phyloP scores from a whole-genome alignment of 2,888 invertebrate genomes.

The Ischnus inquisitorius region DNA sequence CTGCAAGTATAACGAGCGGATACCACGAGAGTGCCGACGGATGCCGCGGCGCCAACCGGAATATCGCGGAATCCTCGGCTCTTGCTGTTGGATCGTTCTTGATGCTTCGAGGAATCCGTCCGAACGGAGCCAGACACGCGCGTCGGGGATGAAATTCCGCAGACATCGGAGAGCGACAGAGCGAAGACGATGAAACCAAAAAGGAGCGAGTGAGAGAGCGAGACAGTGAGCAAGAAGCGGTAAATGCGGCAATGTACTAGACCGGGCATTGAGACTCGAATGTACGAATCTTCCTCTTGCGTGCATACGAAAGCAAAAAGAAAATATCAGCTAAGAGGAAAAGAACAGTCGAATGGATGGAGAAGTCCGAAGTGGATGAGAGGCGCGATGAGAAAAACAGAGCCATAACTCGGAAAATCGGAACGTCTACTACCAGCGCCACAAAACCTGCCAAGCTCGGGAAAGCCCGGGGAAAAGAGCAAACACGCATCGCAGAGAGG shows the following conservation, averaged over 20 bases:
- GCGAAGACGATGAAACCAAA: constrained; percentile 13
- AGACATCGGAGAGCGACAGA: constrained; percentile 28
- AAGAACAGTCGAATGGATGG: neutral
- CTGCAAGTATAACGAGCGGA: constrained; percentile 5
- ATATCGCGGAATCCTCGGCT: constrained; percentile 28
- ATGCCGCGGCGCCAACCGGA: constrained; percentile 34
- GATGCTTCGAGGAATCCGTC: constrained; percentile 58
- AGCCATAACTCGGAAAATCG: constrained; percentile 29
- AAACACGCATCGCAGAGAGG: neutral
- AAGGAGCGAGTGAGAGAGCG: neutral
- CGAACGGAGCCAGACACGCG: constrained; percentile 49
- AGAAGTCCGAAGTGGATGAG: constrained; percentile 13
- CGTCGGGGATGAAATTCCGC: constrained; percentile 42
- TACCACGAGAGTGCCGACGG: constrained; percentile 7
- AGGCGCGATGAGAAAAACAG: constrained; percentile 33
- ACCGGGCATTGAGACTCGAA: neutral
- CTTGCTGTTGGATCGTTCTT: constrained; percentile 14
- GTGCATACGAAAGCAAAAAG: neutral
- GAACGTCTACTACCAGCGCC: constrained; percentile 11
- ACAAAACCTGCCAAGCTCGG: neutral
- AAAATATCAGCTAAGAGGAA: neutral
- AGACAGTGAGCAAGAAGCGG: constrained; percentile 2
- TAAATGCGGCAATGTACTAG: constrained; percentile 10
- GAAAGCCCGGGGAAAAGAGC: no score
- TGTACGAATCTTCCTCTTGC: neutral